Evolutionary conservation across 2,113 vertebrate species (phyloP).

Genomic region (Laticauda colubrina): DNA sequence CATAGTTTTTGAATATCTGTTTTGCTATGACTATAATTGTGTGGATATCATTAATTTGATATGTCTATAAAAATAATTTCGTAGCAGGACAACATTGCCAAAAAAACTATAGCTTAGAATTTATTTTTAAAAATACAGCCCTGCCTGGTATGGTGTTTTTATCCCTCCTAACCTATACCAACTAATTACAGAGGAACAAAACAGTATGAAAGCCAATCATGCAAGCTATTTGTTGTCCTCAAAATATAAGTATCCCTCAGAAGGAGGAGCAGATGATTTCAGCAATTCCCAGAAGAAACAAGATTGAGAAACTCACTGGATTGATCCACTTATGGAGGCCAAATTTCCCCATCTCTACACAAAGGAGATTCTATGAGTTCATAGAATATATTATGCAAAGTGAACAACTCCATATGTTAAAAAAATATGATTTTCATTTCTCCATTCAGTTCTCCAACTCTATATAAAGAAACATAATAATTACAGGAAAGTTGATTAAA

Average conservation of each 20-base stretch:
- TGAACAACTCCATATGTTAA: neutral
- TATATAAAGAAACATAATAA: neutral
- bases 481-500: neutral
- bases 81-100: neutral
- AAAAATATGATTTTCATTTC: neutral
- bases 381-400: neutral
- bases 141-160: neutral
- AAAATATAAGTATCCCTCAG: neutral
- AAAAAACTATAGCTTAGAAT: neutral
- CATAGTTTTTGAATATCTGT: neutral
- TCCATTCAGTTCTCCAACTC: neutral
- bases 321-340: neutral
- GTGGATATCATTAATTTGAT: neutral
- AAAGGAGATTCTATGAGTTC: too few species aligned
- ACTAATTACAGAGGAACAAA: too few species aligned
- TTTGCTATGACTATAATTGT: too few species aligned
- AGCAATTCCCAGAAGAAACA: neutral
- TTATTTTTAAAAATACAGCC: neutral
- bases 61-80: neutral
- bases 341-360: neutral
- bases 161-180: neutral
- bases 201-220: neutral
- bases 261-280: neutral
- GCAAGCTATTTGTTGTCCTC: neutral
- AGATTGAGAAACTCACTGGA: neutral